Conservation (phyloP, 2,113 vertebrate species). For the Calypte anna region DNA sequence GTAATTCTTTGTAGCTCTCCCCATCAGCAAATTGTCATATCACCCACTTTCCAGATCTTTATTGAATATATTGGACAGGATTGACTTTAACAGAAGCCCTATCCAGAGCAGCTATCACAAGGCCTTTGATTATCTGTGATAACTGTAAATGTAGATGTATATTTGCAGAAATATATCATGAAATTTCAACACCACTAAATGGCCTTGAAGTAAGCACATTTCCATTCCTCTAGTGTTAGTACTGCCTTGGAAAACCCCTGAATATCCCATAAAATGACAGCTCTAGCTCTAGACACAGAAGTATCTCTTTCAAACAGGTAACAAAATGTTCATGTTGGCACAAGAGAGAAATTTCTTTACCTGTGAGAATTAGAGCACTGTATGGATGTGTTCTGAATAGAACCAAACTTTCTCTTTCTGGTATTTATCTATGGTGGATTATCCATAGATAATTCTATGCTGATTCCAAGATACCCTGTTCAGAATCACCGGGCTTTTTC, state of each 20-base stretch:
- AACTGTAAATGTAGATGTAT: neutral
- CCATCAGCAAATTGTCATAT: neutral
- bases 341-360: neutral
- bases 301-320: neutral
- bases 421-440: neutral
- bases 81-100: neutral
- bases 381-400: neutral
- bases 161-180: neutral
- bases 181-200: neutral
- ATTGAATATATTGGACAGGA: neutral
- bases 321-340: neutral
- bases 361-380: neutral
- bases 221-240: neutral
- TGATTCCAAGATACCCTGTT: neutral
- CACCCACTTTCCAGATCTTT: neutral
- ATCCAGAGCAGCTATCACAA: neutral
- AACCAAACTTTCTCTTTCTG: accelerated
- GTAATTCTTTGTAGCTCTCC: neutral
- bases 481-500: neutral
- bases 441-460: neutral
- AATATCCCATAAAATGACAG: neutral
- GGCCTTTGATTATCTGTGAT: neutral
- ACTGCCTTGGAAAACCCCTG: neutral
- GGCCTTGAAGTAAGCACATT: neutral
- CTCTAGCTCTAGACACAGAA: neutral